phyloP scores from a whole-genome alignment of 2,797 vertebrate genomes.

The Anolis apletophallus region DNA sequence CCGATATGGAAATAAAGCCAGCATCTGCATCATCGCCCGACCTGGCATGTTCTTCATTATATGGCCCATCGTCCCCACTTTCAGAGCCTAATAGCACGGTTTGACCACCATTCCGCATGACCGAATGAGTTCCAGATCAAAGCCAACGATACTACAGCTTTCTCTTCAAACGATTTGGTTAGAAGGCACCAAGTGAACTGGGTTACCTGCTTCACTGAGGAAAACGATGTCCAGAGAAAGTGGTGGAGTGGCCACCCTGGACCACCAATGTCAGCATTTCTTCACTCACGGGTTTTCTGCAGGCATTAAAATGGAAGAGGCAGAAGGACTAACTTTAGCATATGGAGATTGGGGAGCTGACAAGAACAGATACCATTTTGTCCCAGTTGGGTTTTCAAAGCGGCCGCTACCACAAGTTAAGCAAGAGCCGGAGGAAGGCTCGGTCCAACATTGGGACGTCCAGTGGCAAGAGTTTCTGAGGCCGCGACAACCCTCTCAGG shows the following conservation, averaged over 20 bases:
- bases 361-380: neutral
- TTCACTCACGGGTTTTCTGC: neutral
- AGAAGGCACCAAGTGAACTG: neutral
- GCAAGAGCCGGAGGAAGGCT: neutral
- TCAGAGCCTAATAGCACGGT: neutral
- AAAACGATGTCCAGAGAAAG: neutral
- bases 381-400: neutral
- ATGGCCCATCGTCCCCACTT: neutral
- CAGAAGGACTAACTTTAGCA: neutral
- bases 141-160: neutral
- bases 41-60: neutral
- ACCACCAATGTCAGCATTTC: neutral
- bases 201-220: neutral
- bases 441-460: neutral
- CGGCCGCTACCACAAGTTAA: neutral
- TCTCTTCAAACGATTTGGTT: too few relatives aligned
- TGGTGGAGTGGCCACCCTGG: neutral
- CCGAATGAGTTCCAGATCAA: neutral
- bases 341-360: too few relatives aligned
- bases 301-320: neutral
- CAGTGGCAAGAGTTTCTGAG: slow-evolving; percentile 3
- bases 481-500: neutral
- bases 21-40: too few relatives aligned
- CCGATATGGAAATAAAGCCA: neutral
- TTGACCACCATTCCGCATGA: neutral